A percentile compares a stretch with the other conserved stretches of the same genome.
These are phyloP conservation scores for Pseudomugil tenellus DNA, from an alignment of 2,797 vertebrate genomes.

Conservation along the genomic window DNA sequence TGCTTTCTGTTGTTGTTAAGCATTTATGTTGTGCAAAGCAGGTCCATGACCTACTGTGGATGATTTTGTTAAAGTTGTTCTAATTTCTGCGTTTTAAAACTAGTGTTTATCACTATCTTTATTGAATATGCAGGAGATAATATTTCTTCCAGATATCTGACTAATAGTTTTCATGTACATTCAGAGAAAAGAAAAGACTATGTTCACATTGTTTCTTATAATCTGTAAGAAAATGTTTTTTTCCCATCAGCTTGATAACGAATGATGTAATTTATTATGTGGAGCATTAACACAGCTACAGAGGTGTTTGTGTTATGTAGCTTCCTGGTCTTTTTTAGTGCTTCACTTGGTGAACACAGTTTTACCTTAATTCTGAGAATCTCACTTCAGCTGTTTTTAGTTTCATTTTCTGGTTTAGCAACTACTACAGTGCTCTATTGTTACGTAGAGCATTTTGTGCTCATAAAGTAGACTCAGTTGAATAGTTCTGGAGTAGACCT, in stretches of 20 bases:
- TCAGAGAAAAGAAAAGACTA: constrained; percentile 7
- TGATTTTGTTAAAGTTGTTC: not conserved
- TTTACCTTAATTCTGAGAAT: constrained; percentile 24
- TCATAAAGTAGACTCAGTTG: not conserved
- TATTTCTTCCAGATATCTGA: constrained; percentile 48
- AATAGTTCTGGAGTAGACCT: not conserved
- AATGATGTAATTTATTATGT: too few species aligned
- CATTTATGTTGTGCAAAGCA: not conserved
- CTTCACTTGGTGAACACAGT: constrained; percentile 4
- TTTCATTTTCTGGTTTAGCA: not conserved
- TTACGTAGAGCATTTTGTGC: not conserved
- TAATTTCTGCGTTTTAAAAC: not conserved
- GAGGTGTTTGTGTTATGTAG: constrained; percentile 20
- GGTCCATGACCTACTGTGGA: not conserved
- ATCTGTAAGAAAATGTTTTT: constrained; percentile 15
- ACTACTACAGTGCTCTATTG: not conserved
- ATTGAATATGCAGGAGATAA: not conserved
- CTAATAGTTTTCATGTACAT: not conserved
- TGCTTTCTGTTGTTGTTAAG: too few species aligned
- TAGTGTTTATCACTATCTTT: not conserved
- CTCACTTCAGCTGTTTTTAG: constrained; percentile 4
- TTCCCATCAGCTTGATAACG: too few species aligned
- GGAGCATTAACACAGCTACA: constrained; percentile 6
- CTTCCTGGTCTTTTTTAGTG: constrained; percentile 24
- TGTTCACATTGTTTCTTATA: not conserved